Evolutionary conservation across 2,113 vertebrate genomes (phyloP).

Genomic region (Tursiops truncatus): DNA sequence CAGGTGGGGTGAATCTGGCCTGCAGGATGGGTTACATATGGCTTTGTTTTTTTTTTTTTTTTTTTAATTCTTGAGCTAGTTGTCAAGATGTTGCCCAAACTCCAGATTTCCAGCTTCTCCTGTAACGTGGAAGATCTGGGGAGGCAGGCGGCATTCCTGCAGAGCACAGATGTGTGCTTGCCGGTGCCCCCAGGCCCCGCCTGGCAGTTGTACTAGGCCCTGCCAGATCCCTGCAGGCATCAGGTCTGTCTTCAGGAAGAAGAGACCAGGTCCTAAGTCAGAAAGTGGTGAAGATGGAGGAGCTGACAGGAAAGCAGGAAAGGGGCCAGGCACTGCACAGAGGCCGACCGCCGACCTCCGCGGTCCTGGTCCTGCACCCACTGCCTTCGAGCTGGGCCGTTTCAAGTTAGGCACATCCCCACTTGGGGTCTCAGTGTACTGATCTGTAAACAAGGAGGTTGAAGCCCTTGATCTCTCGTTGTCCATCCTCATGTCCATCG

Average conservation of each 20-base stretch:
- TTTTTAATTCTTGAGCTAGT: not conserved
- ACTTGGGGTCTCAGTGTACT: not conserved
- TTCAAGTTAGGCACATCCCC: not conserved
- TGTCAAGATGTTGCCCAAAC: slow-evolving; percentile 31
- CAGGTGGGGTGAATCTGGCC: not conserved
- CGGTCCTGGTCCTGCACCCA: accelerated
- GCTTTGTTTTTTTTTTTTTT: not conserved
- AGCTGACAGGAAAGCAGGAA: not conserved
- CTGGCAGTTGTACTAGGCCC: not conserved
- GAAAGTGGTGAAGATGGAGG: not conserved
- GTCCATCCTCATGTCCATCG: not conserved
- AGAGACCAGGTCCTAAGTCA: not conserved
- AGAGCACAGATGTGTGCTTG: accelerated
- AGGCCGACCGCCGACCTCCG: not conserved
- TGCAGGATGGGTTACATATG: not conserved
- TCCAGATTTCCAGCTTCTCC: not conserved
- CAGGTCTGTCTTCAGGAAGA: not conserved
- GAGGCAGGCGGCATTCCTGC: accelerated
- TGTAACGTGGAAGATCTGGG: no score
- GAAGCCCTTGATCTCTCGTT: not conserved
- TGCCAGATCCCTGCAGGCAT: not conserved
- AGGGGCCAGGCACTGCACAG: not conserved
- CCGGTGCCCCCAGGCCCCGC: not conserved
- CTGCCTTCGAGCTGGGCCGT: not conserved
- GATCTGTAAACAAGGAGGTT: not conserved